phyloP scores from a whole-genome alignment of 2,888 invertebrate species.

The Myopa testacea region DNA sequence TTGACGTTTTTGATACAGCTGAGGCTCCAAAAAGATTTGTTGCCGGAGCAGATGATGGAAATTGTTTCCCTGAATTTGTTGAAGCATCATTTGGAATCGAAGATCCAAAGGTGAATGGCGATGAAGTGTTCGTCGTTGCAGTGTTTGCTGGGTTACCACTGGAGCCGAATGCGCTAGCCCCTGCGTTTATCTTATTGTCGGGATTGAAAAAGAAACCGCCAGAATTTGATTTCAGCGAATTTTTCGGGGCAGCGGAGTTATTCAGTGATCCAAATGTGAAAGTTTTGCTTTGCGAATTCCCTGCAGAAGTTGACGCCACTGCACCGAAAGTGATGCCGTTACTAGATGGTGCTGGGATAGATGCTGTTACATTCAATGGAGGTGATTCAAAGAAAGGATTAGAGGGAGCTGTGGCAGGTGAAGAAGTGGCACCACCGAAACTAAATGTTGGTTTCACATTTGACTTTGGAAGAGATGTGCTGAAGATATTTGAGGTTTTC shows the following conservation, averaged over 20 bases:
- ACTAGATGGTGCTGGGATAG: background rate
- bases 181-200: background rate
- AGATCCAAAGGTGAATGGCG: constrained; percentile 20
- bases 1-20: constrained; percentile 35
- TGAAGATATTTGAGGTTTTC: constrained; percentile 47
- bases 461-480: constrained; percentile 22
- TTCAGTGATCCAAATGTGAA: constrained; percentile 51
- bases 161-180: constrained; percentile 54
- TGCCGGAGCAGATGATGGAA: constrained; percentile 14
- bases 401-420: constrained; percentile 11
- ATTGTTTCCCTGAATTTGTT: constrained; percentile 2
- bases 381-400: constrained; percentile 35
- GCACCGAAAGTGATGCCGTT: constrained; percentile 43
- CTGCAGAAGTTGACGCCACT: constrained; percentile 31
- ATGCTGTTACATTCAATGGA: background rate
- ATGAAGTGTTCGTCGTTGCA: constrained; percentile 15
- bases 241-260: constrained; percentile 45
- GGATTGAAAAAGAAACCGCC: constrained; percentile 52
- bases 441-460: constrained; percentile 48
- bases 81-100: constrained; percentile 3
- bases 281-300: constrained; percentile 45
- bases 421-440: constrained; percentile 46
- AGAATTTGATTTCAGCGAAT: constrained; percentile 38
- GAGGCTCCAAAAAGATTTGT: constrained; percentile 50
- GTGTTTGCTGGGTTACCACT: constrained; percentile 11